These are phyloP conservation scores for Austrolebias charrua DNA, from an alignment of 2,797 vertebrate species.

Conservation along the genomic window DNA sequence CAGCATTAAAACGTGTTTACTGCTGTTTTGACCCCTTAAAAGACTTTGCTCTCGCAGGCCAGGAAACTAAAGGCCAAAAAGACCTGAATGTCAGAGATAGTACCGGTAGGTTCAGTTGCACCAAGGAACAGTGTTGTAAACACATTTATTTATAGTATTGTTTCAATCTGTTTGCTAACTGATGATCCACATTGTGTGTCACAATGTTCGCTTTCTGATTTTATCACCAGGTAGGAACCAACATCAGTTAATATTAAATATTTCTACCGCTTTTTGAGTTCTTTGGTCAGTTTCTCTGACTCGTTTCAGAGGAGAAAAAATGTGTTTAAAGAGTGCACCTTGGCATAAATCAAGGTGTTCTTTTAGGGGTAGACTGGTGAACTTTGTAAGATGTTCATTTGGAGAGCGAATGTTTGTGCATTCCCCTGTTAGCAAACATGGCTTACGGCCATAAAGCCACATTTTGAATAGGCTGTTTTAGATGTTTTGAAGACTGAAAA, in stretches of 20 bases:
- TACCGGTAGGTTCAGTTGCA: neutral
- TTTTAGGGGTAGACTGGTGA: slow-evolving; percentile 52
- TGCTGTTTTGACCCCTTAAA: slow-evolving; percentile 19
- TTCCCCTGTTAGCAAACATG: slow-evolving; percentile 73
- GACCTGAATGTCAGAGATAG: slow-evolving; percentile 18
- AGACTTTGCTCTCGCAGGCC: slow-evolving; percentile 22
- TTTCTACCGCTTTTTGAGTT: slow-evolving; percentile 24
- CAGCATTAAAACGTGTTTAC: slow-evolving; percentile 24
- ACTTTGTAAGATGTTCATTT: slow-evolving; percentile 66
- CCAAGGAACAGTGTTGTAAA: slow-evolving; percentile 5
- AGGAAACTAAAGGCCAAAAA: slow-evolving; percentile 54
- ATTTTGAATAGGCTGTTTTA: slow-evolving; percentile 71
- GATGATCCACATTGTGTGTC: slow-evolving; percentile 40
- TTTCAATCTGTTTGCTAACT: slow-evolving; percentile 43
- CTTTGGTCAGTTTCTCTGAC: slow-evolving; percentile 16
- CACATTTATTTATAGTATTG: slow-evolving; percentile 40
- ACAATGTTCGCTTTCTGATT: slow-evolving; percentile 6
- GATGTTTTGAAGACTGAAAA: slow-evolving; percentile 68
- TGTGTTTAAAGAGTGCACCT: slow-evolving; percentile 24
- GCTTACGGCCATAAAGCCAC: slow-evolving; percentile 56
- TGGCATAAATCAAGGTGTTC: slow-evolving; percentile 67
- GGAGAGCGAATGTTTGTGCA: slow-evolving; percentile 73
- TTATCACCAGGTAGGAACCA: slow-evolving; percentile 6
- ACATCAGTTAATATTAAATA: slow-evolving; percentile 13
- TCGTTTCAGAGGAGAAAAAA: slow-evolving; percentile 28